A percentile compares a stretch with the other conserved stretches of the same genome.
These are phyloP conservation scores for Nebria brevicollis DNA, from an alignment of 2,888 invertebrate genomes.

Conservation along the genomic window DNA sequence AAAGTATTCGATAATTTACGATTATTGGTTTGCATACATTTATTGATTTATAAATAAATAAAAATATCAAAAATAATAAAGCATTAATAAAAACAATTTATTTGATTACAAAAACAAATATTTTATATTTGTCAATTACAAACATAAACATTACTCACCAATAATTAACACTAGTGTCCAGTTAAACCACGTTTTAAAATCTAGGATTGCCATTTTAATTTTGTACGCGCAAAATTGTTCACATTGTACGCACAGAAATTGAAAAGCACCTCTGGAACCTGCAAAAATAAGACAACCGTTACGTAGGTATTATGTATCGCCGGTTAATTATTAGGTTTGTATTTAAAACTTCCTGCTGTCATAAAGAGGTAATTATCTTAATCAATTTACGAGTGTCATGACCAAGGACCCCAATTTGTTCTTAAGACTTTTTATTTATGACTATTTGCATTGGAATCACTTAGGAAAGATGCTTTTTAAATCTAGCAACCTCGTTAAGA, in stretches of 20 bases:
- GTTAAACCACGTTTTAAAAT: constrained; percentile 33
- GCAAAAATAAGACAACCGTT: constrained; percentile 26
- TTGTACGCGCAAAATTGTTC: constrained; percentile 28
- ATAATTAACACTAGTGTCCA: constrained; percentile 33
- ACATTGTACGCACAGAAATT: constrained; percentile 35
- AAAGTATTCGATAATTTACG: neutral
- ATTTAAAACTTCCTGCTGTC: constrained; percentile 18
- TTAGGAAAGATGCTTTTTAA: constrained; percentile 5
- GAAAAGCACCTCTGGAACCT: constrained; percentile 20
- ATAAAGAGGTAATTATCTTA: constrained; percentile 27
- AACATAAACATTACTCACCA: constrained; percentile 28
- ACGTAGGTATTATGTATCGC: neutral
- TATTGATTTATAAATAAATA: neutral
- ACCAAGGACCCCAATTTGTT: constrained; percentile 24
- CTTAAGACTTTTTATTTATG: constrained; percentile 6
- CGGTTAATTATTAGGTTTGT: neutral
- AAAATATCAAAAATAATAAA: no score
- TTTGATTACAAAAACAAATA: neutral
- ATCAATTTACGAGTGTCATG: constrained; percentile 40
- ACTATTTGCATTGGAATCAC: neutral
- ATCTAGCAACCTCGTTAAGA: constrained; percentile 29
- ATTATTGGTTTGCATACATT: no score
- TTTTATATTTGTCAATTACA: neutral
- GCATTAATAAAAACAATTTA: no score
- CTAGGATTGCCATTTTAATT: constrained; percentile 33